Conservation (phyloP, 2,888 invertebrate species). For the Cephus rjabovi region DNA sequence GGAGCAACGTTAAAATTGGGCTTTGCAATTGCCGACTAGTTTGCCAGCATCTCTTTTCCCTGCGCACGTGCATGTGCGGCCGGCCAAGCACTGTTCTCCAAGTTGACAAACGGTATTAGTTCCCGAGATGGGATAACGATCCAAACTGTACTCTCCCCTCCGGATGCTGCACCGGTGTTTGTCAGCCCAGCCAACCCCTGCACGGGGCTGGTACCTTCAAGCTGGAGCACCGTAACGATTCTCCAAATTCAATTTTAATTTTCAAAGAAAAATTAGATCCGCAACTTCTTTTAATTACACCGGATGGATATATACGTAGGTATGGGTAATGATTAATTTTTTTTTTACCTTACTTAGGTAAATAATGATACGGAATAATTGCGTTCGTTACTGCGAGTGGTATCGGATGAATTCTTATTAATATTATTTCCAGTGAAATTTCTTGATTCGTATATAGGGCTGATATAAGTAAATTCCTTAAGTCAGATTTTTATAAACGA, state of each 20-base stretch:
- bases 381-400: not conserved
- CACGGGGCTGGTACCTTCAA: not conserved
- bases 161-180: not conserved
- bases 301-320: not conserved
- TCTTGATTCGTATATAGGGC: not conserved
- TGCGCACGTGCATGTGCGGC: not conserved
- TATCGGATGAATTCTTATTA: not conserved
- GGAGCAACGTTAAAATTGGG: slow-evolving; percentile 21
- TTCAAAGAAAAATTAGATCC: not conserved
- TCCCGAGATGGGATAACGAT: slow-evolving; percentile 7
- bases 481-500: not conserved
- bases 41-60: slow-evolving; percentile 6
- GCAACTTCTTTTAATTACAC: not conserved
- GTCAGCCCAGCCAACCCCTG: not conserved
- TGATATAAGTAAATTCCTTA: too few relatives aligned
- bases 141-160: slow-evolving; percentile 1
- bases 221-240: not conserved
- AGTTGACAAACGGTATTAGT: slow-evolving; percentile 8
- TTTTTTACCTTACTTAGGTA: not conserved
- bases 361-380: not conserved
- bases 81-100: not conserved
- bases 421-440: not conserved
- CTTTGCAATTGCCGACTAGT: slow-evolving; percentile 19
- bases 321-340: not conserved
- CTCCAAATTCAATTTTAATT: not conserved